Base-by-base conservation (phyloP, 2,113 vertebrate species). In the Mugil cephalus region DNA sequence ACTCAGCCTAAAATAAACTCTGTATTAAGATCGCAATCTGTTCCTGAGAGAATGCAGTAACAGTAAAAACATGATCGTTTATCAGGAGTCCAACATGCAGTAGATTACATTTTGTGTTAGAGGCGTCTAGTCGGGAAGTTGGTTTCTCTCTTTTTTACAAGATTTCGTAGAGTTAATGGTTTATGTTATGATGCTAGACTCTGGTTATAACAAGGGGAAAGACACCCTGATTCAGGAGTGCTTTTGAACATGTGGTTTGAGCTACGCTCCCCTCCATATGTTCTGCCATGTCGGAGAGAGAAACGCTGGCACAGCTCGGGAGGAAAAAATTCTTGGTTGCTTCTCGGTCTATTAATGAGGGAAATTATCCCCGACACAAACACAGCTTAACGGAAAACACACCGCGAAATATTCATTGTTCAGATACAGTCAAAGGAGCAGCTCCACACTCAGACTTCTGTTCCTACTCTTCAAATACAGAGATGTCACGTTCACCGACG, bases 221-320 rank as follows among this genome's bases (percentile, higher is more conserved):
- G 46, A 18, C 54, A 63, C 66, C n/a, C 54, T 21, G 24, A 53
- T 14, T 69, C 12, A 42, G 35, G 40, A 55, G 12, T 63, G 59
- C 38, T 47, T 73, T 79, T 55, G 19, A 61, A 51, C 17, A 79
- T 71, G 39, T 70, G 66, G 36, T 83, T 87, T 30, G 59, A 77
- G 58, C 61, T 46, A 74, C 8, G 1, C 10, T 38, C 15, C 35
- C n/a, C 66, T 60, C 8, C 58, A 64, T 72, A 38, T 59, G 74
- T 80, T 80, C 59, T 60, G 66, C 53, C 40, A 14, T 64, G 30
- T 48, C 15, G 24, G 24, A 38, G 50, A 75, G 8, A 61, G 19
- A 69, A 58, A 64, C 7, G 14, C 19, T 56, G 61, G 62, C 67
- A 72, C 42, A 15, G 24, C 4, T 1, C 19, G 38, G 69, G 0